These are phyloP conservation scores for Ceyx erithaca DNA, from an alignment of 2,797 vertebrate species.

Conservation along the genomic window DNA sequence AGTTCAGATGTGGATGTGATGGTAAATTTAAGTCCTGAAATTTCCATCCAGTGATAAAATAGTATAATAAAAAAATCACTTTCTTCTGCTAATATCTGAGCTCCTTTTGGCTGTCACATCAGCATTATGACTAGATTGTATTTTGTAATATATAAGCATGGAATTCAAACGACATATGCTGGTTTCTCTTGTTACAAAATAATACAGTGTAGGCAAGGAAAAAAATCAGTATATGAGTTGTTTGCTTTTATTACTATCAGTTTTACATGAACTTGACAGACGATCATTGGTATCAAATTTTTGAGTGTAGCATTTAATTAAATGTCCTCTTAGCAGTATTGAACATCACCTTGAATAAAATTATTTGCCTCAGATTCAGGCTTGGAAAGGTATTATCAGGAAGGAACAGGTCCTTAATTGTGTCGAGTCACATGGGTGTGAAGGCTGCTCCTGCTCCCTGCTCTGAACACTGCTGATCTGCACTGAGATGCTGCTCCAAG, in stretches of 20 bases:
- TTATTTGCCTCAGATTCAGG: neutral
- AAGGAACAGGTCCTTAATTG: neutral
- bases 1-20: constrained; percentile 31
- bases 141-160: constrained; percentile 22
- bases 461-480: neutral
- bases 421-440: neutral
- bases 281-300: neutral
- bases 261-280: constrained; percentile 6
- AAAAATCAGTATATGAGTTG: neutral
- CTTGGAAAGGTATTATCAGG: neutral
- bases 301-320: neutral
- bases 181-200: constrained; percentile 1
- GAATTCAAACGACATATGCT: neutral
- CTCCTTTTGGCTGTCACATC: constrained; percentile 46
- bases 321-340: neutral
- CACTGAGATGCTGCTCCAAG: neutral
- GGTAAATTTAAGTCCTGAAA: constrained; percentile 57
- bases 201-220: neutral
- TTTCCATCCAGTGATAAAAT: constrained; percentile 57
- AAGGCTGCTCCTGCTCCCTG: neutral
- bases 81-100: constrained; percentile 50
- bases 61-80: constrained; percentile 40
- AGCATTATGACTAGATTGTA: neutral
- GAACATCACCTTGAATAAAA: neutral
- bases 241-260: neutral